Evolutionary conservation across 2,888 invertebrate species (phyloP).

Genomic region (Sinelater perroti): DNA sequence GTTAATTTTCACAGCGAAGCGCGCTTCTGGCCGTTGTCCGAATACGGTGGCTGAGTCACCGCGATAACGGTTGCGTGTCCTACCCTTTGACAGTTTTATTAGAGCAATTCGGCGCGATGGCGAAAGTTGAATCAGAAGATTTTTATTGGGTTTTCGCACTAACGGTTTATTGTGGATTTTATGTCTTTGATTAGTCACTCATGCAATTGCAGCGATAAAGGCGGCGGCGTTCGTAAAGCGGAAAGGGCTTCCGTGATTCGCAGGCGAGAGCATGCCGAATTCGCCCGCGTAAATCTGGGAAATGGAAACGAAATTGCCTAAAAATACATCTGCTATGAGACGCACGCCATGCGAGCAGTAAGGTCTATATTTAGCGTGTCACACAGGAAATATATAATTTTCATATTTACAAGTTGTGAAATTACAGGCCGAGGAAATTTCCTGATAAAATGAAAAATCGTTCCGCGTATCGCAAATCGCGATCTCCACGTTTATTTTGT

Average conservation of each 20-base stretch:
- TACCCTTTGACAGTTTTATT: conserved; percentile 29
- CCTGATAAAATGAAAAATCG: conserved; percentile 9
- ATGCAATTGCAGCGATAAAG: no score
- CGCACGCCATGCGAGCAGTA: conserved; percentile 1
- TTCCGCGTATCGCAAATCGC: no score
- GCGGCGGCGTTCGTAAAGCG: no score
- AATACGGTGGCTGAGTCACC: no score
- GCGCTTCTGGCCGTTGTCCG: no score
- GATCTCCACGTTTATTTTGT: no score
- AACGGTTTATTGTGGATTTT: conserved; percentile 25
- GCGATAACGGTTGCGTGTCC: conserved; percentile 10
- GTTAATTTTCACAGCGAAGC: not conserved
- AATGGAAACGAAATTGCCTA: not conserved
- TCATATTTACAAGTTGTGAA: conserved; percentile 14
- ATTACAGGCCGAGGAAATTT: conserved; percentile 7
- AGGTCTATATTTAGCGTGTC: conserved; percentile 12
- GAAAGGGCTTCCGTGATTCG: no score
- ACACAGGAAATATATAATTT: conserved; percentile 13
- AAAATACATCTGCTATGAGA: conserved; percentile 1
- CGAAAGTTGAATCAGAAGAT: conserved; percentile 32
- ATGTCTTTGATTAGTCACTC: conserved; percentile 31
- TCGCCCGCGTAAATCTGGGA: no score
- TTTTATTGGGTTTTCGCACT: conserved; percentile 29
- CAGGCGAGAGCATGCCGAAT: no score
- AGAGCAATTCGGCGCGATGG: conserved; percentile 20